These are phyloP conservation scores for Leptinotarsa undecemlineata DNA, from an alignment of 1,140 invertebrate genomes.

Conservation along the genomic window DNA sequence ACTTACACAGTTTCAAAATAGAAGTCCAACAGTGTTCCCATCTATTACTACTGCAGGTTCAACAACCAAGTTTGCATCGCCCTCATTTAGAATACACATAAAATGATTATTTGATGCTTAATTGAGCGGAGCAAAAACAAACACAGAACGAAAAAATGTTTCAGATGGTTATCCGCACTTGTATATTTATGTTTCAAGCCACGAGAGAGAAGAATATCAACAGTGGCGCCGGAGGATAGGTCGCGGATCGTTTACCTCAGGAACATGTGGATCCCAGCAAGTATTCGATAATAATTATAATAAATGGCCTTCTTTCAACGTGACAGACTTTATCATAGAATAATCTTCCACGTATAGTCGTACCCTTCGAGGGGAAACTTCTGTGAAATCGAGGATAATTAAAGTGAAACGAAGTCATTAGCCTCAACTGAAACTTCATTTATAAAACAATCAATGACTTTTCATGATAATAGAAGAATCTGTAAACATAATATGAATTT, in stretches of 20 bases:
- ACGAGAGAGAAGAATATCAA: neutral
- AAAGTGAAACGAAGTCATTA: too few relatives aligned
- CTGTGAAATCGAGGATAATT: too few relatives aligned
- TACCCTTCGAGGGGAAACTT: too few relatives aligned
- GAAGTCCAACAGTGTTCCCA: neutral
- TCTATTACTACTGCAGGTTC: constrained; percentile 15
- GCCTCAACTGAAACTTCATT: too few relatives aligned
- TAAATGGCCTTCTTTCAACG: too few relatives aligned
- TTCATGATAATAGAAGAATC: too few relatives aligned
- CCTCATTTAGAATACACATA: neutral
- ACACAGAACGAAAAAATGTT: neutral
- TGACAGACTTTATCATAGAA: too few relatives aligned
- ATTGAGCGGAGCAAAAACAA: constrained; percentile 11
- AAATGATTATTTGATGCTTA: constrained; percentile 9
- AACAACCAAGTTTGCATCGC: constrained; percentile 22
- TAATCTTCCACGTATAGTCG: too few relatives aligned
- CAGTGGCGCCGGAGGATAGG: neutral
- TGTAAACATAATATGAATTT: too few relatives aligned
- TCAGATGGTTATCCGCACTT: neutral
- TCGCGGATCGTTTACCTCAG: neutral
- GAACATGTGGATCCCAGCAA: too few relatives aligned
- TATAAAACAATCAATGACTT: too few relatives aligned
- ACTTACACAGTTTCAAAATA: neutral
- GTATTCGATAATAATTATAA: too few relatives aligned
- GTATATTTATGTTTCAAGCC: neutral